These are phyloP conservation scores for Apamea epomidion DNA, from an alignment of 2,888 invertebrate genomes.

Conservation along the genomic window DNA sequence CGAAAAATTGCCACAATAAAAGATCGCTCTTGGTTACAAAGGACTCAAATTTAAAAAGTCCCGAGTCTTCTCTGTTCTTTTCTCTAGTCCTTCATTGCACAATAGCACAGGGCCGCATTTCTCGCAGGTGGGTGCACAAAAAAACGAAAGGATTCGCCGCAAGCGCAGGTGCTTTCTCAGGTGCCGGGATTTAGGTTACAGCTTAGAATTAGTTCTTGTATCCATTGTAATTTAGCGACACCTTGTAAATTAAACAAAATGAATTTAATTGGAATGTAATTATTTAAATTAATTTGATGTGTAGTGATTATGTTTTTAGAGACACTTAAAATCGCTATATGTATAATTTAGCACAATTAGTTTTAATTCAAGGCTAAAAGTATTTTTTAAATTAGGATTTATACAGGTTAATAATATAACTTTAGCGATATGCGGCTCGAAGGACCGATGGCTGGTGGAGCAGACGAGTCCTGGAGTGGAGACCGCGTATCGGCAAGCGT, in stretches of 20 bases:
- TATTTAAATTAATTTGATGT: constrained; percentile 3
- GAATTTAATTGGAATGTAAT: constrained; percentile 12
- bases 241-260: constrained; percentile 14
- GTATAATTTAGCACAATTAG: not conserved
- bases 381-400: not conserved
- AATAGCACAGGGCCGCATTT: constrained; percentile 77
- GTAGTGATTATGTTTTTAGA: constrained; percentile 1
- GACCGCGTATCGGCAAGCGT: no score
- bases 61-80: constrained; percentile 60
- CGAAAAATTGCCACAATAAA: not conserved
- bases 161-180: constrained; percentile 80
- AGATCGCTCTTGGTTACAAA: not conserved
- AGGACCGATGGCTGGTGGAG: no score
- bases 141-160: constrained; percentile 88
- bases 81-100: constrained; percentile 78
- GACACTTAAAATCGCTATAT: not conserved
- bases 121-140: constrained; percentile 86
- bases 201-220: constrained; percentile 69
- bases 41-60: not conserved
- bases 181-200: constrained; percentile 85
- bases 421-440: no score
- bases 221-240: constrained; percentile 58
- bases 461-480: no score
- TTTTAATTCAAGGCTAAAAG: not conserved
- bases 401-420: not conserved